Evolutionary conservation across 2,797 vertebrate genomes (phyloP).

Genomic region (Parauchenoglanis ngamensis): DNA sequence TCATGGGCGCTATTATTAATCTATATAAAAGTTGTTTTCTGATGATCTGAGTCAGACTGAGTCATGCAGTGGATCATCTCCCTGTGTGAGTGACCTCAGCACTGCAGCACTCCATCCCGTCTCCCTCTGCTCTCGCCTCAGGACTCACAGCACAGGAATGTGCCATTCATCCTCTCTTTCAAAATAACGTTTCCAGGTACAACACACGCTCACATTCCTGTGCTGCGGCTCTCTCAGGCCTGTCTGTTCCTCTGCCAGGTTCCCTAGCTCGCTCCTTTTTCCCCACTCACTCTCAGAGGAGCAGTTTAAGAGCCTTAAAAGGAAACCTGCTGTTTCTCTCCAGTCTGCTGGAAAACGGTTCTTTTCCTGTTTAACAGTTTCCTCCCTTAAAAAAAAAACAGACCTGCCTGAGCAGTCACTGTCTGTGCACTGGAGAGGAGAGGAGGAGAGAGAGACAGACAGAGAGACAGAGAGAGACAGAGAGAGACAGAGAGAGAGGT

Average conservation of each 20-base stretch:
- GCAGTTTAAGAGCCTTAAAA: conserved; percentile 63
- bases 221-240: background rate
- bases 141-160: conserved; percentile 64
- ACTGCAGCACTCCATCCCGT: conserved; percentile 10
- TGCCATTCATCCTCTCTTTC: conserved; percentile 25
- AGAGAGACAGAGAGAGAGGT: background rate
- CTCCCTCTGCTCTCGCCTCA: conserved; percentile 15
- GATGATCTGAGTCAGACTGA: background rate
- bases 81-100: background rate
- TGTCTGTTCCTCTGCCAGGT: conserved; percentile 51
- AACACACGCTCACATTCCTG: conserved; percentile 44
- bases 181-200: conserved; percentile 56
- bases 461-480: background rate
- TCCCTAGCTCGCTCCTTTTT: conserved; percentile 1
- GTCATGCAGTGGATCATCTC: background rate
- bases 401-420: background rate
- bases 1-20: background rate
- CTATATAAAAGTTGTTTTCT: background rate
- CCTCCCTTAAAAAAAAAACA: conserved; percentile 27
- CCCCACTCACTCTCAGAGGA: conserved; percentile 35
- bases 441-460: background rate
- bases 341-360: conserved; percentile 36
- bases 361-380: conserved; percentile 62
- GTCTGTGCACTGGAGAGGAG: background rate
- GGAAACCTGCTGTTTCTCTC: conserved; percentile 56